Conservation (phyloP, 2,797 vertebrate species). For the Cirrhinus molitorella region DNA sequence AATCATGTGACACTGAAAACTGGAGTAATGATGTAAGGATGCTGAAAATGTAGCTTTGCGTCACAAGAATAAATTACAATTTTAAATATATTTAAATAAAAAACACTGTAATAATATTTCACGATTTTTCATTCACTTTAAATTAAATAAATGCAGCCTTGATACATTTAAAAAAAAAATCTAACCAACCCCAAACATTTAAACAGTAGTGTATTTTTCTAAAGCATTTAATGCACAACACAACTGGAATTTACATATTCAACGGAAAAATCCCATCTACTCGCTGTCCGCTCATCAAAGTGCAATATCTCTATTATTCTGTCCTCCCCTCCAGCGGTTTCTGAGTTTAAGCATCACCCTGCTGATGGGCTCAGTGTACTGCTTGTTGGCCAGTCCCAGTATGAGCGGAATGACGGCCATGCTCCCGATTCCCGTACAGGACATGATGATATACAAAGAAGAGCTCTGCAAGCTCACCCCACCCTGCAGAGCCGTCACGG, state of each 20-base stretch:
- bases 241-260: not conserved
- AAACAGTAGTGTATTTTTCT: not conserved
- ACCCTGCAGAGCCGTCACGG: constrained; percentile 75
- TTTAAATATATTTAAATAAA: not conserved
- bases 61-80: not conserved
- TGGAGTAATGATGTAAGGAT: not conserved
- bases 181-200: not conserved
- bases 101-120: not conserved
- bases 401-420: constrained; percentile 84
- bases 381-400: constrained; percentile 80
- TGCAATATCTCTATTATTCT: not conserved
- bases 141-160: not conserved
- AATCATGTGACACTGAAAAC: not conserved
- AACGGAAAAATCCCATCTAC: not conserved
- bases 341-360: constrained; percentile 74
- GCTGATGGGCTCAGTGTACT: constrained; percentile 78
- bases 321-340: constrained; percentile 64
- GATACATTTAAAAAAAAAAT: not conserved
- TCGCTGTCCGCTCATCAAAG: constrained; percentile 12
- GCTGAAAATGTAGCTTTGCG: not conserved
- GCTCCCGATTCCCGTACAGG: constrained; percentile 85
- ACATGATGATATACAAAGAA: constrained; percentile 79
- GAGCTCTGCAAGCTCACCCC: constrained; percentile 62
- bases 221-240: not conserved
- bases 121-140: not conserved